Evolutionary conservation across 2,113 vertebrate genomes (phyloP).

Genomic region (Emydocephalus ijimae): DNA sequence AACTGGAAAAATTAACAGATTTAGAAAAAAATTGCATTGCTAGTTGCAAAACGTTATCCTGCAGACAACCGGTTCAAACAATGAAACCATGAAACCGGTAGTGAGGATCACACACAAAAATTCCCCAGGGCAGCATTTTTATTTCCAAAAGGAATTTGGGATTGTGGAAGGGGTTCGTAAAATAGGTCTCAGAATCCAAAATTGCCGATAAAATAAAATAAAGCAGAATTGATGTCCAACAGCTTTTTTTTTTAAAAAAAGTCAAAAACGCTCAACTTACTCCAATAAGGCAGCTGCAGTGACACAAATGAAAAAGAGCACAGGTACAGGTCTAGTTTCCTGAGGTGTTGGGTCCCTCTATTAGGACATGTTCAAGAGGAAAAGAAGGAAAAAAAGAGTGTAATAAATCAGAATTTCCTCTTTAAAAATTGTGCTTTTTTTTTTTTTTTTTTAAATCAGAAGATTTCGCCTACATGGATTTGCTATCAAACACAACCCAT

Average conservation of each 20-base stretch:
- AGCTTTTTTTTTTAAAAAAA: constrained; percentile 2
- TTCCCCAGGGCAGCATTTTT: constrained; percentile 66
- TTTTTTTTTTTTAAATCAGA: constrained; percentile 27
- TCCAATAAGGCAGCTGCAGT: constrained; percentile 53
- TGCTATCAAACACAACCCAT: background rate
- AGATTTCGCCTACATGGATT: background rate
- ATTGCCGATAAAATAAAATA: background rate
- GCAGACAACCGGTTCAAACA: constrained; percentile 52
- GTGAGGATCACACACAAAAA: constrained; percentile 54
- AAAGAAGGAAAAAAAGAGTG: background rate
- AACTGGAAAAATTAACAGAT: constrained; percentile 69
- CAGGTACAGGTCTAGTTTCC: constrained; percentile 53
- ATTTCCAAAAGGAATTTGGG: constrained; percentile 48
- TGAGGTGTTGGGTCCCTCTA: constrained; percentile 38
- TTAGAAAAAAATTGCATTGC: constrained; percentile 86
- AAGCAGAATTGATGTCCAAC: constrained; percentile 20
- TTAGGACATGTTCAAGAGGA: constrained; percentile 24
- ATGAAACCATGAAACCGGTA: constrained; percentile 50
- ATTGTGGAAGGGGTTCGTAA: constrained; percentile 48
- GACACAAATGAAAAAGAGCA: constrained; percentile 40
- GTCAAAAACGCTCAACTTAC: constrained; percentile 3
- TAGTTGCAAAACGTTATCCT: constrained; percentile 75
- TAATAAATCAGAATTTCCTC: background rate
- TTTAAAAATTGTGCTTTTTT: constrained; percentile 47
- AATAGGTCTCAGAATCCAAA: constrained; percentile 44